Conservation (phyloP, 2,113 vertebrate species). For the Lepus timidus region DNA sequence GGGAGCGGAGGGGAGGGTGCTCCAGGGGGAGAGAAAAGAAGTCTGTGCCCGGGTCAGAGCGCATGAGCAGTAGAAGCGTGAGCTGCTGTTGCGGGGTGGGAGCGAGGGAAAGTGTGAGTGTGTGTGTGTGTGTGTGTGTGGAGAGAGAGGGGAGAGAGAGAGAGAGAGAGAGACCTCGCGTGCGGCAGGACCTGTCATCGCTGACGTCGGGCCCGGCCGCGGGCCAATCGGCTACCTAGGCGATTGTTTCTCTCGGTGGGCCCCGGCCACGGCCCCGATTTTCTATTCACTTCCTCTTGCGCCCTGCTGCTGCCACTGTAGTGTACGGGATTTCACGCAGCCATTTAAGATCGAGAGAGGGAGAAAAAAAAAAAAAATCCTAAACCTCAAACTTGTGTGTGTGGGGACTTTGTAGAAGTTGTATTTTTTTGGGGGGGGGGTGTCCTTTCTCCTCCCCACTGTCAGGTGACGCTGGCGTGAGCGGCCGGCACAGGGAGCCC, state of each 20-base stretch:
- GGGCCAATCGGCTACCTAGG: conserved; percentile 93
- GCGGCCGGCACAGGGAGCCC: conserved; percentile 93
- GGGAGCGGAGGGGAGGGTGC: background rate
- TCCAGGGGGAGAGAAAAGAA: conserved; percentile 22
- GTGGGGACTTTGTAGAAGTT: conserved; percentile 82
- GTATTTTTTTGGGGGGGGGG: background rate
- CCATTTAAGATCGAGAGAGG: conserved; percentile 82
- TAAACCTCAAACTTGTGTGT: conserved; percentile 53
- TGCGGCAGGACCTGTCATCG: conserved; percentile 92
- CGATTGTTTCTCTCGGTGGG: conserved; percentile 95
- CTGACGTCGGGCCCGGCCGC: conserved; percentile 92
- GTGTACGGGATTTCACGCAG: conserved; percentile 93
- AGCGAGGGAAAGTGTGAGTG: background rate
- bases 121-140: background rate
- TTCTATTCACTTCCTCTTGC: conserved; percentile 94
- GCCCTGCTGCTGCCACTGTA: conserved; percentile 94
- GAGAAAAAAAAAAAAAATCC: background rate
- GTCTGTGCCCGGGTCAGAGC: conserved; percentile 82
- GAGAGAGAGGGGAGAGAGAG: background rate
- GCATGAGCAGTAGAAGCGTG: conserved; percentile 88
- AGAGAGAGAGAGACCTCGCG: background rate
- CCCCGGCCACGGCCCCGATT: conserved; percentile 92
- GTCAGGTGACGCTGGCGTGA: conserved; percentile 95
- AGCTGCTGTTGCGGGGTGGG: background rate
- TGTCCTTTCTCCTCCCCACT: conserved; percentile 92